Percentiles rank a stretch among this genome's conserved stretches.
These are phyloP conservation scores for Brachirus orientalis DNA, from an alignment of 2,113 vertebrate species.

Conservation along the genomic window DNA sequence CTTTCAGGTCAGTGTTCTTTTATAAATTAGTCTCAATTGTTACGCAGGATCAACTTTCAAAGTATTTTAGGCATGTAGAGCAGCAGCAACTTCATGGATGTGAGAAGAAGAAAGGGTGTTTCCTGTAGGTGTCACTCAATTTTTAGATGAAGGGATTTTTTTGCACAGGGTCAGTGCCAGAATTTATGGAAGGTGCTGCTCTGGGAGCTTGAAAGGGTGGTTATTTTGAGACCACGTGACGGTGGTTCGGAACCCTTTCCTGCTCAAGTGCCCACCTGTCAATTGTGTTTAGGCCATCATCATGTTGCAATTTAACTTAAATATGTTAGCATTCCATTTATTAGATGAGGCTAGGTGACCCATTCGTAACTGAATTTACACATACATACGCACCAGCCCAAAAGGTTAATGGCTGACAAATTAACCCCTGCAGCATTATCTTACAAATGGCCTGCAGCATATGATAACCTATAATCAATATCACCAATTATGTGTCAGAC, in stretches of 20 bases:
- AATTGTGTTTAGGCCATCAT: constrained; percentile 28
- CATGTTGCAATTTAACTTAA: constrained; percentile 67
- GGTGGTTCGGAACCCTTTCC: constrained; percentile 16
- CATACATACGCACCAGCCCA: constrained; percentile 70
- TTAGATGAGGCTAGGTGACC: constrained; percentile 71
- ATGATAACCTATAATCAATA: constrained; percentile 90
- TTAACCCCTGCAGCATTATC: constrained; percentile 85
- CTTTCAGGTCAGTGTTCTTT: neutral
- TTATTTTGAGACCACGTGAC: constrained; percentile 26
- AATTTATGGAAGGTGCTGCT: constrained; percentile 39
- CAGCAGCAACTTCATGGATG: constrained; percentile 38
- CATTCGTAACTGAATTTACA: constrained; percentile 84
- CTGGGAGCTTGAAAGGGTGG: too few relatives aligned
- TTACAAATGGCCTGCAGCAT: constrained; percentile 84
- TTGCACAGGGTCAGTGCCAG: constrained; percentile 59
- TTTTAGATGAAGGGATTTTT: constrained; percentile 57
- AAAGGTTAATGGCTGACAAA: constrained; percentile 86
- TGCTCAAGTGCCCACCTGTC: constrained; percentile 25
- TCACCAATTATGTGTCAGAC: constrained; percentile 85
- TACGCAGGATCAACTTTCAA: constrained; percentile 57
- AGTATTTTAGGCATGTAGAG: constrained; percentile 38
- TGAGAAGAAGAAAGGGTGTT: constrained; percentile 61
- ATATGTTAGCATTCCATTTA: constrained; percentile 70
- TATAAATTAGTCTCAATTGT: neutral
- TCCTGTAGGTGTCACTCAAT: constrained; percentile 70